These are phyloP conservation scores for Oncorhynchus kisutch DNA, from an alignment of 2,113 vertebrate genomes.

Conservation along the genomic window DNA sequence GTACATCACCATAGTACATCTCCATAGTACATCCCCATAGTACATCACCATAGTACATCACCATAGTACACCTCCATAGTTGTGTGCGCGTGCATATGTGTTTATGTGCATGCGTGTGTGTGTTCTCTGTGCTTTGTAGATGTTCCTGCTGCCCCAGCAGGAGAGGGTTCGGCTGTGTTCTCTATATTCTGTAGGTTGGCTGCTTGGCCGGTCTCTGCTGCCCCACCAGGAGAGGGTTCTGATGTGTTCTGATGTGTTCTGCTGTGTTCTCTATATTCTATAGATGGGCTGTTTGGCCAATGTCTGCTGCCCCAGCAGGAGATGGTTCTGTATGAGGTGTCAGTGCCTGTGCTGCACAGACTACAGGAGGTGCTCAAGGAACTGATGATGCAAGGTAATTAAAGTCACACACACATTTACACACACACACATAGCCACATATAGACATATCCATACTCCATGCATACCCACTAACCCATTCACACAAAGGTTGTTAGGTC, in stretches of 20 bases:
- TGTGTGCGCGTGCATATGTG: not conserved
- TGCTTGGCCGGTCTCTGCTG: constrained; percentile 88
- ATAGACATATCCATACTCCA: too few species aligned
- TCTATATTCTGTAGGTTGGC: constrained; percentile 77
- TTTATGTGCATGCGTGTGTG: constrained; percentile 4
- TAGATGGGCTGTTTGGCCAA: constrained; percentile 94
- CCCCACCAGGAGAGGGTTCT: constrained; percentile 74
- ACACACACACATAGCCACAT: not conserved
- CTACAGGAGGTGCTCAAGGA: constrained; percentile 86
- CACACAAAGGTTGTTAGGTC: not conserved
- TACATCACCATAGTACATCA: not conserved
- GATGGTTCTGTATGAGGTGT: constrained; percentile 82
- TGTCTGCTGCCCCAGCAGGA: constrained; percentile 78
- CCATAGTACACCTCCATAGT: not conserved
- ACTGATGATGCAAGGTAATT: constrained; percentile 89
- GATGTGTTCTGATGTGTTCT: constrained; percentile 33
- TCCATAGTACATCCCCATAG: not conserved
- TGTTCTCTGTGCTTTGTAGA: constrained; percentile 69
- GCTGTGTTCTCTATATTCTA: not conserved
- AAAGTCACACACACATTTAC: not conserved
- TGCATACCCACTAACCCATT: not conserved
- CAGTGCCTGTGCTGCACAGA: constrained; percentile 81
- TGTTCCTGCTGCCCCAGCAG: constrained; percentile 70
- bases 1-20: not conserved
- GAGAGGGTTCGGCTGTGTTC: constrained; percentile 56